These are phyloP conservation scores for Hofmannophila pseudospretella DNA, from an alignment of 2,888 invertebrate genomes.

Conservation along the genomic window DNA sequence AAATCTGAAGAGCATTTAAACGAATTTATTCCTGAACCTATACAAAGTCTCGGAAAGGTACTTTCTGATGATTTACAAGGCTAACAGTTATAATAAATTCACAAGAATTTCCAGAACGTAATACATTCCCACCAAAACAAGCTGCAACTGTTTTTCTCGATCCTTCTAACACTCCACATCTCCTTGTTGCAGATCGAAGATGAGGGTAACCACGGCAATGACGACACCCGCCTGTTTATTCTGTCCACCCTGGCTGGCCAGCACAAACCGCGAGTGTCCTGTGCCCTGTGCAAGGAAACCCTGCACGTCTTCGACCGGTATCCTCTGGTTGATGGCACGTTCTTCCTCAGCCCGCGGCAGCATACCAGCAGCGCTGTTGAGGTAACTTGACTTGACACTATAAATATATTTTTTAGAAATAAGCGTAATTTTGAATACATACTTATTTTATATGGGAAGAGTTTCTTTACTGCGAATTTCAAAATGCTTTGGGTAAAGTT, in stretches of 20 bases:
- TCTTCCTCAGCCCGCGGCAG: constrained; percentile 97
- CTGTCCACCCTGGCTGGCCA: constrained; percentile 95
- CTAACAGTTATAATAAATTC: too few relatives aligned
- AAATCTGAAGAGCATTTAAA: too few relatives aligned
- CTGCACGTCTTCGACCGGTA: constrained; percentile 97
- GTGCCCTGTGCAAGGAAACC: constrained; percentile 91
- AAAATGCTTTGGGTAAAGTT: too few relatives aligned
- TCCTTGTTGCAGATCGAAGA: constrained; percentile 92
- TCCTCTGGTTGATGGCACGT: constrained; percentile 97
- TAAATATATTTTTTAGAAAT: too few relatives aligned
- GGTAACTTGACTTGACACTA: constrained; percentile 69
- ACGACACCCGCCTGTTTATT: constrained; percentile 97
- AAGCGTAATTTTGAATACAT: not conserved
- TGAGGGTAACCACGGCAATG: constrained; percentile 98
- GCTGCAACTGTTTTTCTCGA: too few relatives aligned
- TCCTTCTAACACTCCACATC: not conserved
- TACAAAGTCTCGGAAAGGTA: too few relatives aligned
- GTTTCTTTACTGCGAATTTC: not conserved
- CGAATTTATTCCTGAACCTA: too few relatives aligned
- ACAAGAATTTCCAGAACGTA: too few relatives aligned
- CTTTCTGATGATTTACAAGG: too few relatives aligned
- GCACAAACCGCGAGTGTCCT: constrained; percentile 90
- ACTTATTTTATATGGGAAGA: not conserved
- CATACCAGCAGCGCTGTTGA: constrained; percentile 92
- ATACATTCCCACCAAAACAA: too few relatives aligned